These are phyloP conservation scores for Sepiola atlantica DNA, from an alignment of 2,888 invertebrate genomes.

Conservation along the genomic window DNA sequence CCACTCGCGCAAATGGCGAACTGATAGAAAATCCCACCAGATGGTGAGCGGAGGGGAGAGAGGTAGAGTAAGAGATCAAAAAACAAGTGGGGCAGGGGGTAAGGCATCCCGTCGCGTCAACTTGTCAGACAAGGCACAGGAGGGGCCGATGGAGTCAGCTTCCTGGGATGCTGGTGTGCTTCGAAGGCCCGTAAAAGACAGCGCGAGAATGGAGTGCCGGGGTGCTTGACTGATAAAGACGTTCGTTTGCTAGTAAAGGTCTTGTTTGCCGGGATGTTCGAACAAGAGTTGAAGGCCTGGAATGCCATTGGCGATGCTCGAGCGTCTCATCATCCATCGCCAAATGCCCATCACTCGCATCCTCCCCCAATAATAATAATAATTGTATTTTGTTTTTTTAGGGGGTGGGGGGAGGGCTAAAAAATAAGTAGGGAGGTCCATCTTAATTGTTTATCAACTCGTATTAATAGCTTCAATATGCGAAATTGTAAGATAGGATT, in stretches of 20 bases:
- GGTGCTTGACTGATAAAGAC: background rate
- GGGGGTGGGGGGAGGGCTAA: background rate
- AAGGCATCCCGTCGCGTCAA: background rate
- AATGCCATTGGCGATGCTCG: background rate
- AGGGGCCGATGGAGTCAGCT: background rate
- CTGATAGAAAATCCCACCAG: background rate
- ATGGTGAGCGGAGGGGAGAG: background rate
- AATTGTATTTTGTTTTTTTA: no score
- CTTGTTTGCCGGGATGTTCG: background rate
- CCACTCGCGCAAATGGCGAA: background rate
- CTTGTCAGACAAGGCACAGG: conserved; percentile 19
- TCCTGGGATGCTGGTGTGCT: background rate
- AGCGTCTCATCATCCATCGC: background rate
- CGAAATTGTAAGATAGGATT: background rate
- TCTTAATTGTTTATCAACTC: background rate
- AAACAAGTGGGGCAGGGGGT: no score
- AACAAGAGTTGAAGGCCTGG: background rate
- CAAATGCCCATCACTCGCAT: background rate
- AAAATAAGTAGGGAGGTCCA: background rate
- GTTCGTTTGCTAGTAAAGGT: background rate
- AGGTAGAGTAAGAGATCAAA: background rate
- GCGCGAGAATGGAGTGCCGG: background rate
- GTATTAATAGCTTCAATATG: background rate
- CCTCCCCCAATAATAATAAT: background rate
- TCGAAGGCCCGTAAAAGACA: background rate